A percentile compares a stretch with the other conserved stretches of the same genome.
Evolutionary conservation across 2,797 vertebrate species (phyloP).

Genomic region (Capromys pilorides): DNA sequence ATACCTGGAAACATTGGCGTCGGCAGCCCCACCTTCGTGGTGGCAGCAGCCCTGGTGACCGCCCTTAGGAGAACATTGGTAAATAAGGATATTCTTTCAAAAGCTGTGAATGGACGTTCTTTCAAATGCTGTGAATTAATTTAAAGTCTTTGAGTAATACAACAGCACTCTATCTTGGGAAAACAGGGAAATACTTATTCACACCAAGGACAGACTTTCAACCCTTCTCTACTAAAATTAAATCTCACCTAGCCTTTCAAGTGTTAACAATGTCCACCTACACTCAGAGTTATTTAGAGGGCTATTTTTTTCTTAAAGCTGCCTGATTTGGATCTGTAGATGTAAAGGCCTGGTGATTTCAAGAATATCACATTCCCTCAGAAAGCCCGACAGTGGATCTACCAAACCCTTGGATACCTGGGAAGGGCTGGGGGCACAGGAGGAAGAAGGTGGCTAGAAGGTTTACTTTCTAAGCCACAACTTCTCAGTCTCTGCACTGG

Average conservation of each 20-base stretch:
- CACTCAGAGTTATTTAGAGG: conserved; percentile 28
- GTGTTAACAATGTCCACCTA: neutral
- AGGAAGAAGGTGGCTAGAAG: neutral
- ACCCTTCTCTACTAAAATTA: neutral
- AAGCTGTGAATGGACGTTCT: conserved; percentile 62
- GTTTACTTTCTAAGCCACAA: neutral
- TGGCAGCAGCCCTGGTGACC: neutral
- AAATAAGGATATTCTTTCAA: conserved; percentile 65
- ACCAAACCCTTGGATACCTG: neutral
- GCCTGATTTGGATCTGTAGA: conserved; percentile 32
- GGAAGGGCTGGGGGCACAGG: too few relatives aligned
- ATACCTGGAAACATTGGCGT: neutral
- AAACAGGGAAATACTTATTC: conserved; percentile 51
- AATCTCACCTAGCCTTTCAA: conserved; percentile 23
- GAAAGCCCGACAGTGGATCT: conserved; percentile 7
- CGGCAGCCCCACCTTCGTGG: neutral
- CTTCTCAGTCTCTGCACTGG: neutral
- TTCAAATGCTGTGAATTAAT: conserved; percentile 66
- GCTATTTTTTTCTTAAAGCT: neutral
- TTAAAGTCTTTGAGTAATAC: conserved; percentile 52
- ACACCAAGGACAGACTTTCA: conserved; percentile 19
- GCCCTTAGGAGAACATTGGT: conserved; percentile 30
- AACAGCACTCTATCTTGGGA: conserved; percentile 35
- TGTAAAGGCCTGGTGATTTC: conserved; percentile 26
- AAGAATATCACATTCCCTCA: neutral